phyloP scores from a whole-genome alignment of 2,888 invertebrate genomes.

The Phyllotreta cruciferae region DNA sequence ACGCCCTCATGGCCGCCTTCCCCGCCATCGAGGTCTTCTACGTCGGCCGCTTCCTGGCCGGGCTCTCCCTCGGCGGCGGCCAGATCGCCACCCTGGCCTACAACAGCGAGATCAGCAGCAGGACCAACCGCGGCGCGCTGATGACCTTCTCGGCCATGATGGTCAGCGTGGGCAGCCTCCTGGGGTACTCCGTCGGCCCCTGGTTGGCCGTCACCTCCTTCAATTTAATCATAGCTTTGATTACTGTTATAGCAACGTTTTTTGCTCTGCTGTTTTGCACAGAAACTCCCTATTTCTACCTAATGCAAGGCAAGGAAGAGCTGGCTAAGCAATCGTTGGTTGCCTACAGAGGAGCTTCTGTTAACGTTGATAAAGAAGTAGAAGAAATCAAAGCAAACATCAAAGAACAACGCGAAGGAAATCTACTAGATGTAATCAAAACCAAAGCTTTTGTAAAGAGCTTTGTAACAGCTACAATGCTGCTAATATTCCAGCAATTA shows the following conservation, averaged over 20 bases:
- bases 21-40: conserved; percentile 62
- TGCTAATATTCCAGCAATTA: conserved; percentile 84
- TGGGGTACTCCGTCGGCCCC: conserved; percentile 76
- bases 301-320: conserved; percentile 65
- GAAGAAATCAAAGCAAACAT: conserved; percentile 27
- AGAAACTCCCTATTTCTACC: conserved; percentile 79
- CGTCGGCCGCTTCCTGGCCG: conserved; percentile 67
- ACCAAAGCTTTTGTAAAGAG: conserved; percentile 75
- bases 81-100: conserved; percentile 83
- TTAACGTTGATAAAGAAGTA: conserved; percentile 26
- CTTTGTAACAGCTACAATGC: conserved; percentile 72
- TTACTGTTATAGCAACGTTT: conserved; percentile 58
- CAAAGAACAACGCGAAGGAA: conserved; percentile 21
- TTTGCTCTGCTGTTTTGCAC: conserved; percentile 78
- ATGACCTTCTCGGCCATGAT: conserved; percentile 82
- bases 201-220: conserved; percentile 71
- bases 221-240: conserved; percentile 65
- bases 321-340: conserved; percentile 71
- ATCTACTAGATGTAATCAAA: conserved; percentile 19
- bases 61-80: conserved; percentile 71
- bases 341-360: conserved; percentile 4
- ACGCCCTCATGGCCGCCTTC: conserved; percentile 69
- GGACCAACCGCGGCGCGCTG: conserved; percentile 78
- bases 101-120: conserved; percentile 84
- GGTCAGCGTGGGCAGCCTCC: conserved; percentile 71